Conservation (phyloP, 2,797 vertebrate species). For the Salarias fasciatus region DNA sequence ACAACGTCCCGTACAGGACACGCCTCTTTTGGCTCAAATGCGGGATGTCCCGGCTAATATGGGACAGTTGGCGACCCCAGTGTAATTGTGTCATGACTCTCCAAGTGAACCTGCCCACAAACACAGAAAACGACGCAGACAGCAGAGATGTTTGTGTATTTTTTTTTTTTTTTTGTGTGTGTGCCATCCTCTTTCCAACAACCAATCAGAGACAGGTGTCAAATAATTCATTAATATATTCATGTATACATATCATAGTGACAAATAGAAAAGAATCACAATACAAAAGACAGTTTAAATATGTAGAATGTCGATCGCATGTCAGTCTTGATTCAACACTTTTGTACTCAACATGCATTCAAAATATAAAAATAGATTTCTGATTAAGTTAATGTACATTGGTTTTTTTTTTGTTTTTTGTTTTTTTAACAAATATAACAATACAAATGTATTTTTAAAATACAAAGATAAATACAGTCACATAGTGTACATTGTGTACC, state of each 20-base stretch:
- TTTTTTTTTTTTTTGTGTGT: conserved; percentile 66
- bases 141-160: conserved; percentile 32
- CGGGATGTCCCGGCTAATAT: too few relatives aligned
- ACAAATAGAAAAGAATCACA: conserved; percentile 71
- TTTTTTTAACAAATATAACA: conserved; percentile 99
- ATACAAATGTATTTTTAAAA: conserved; percentile 99
- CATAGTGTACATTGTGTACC: conserved; percentile 94
- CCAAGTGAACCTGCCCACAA: too few relatives aligned
- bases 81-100: too few relatives aligned
- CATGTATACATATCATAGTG: conserved; percentile 73
- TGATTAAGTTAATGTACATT: conserved; percentile 87
- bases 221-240: conserved; percentile 74
- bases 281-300: conserved; percentile 79
- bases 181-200: conserved; percentile 47
- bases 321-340: conserved; percentile 79
- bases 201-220: conserved; percentile 65
- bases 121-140: conserved; percentile 4
- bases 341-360: conserved; percentile 82
- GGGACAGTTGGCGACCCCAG: too few relatives aligned
- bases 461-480: conserved; percentile 99
- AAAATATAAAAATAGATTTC: conserved; percentile 99
- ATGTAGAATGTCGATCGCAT: conserved; percentile 73
- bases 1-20: too few relatives aligned
- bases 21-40: too few relatives aligned
- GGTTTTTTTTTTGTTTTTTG: conserved; percentile 86